phyloP scores from a whole-genome alignment of 1,140 invertebrate genomes.

The Eumaeus atala region DNA sequence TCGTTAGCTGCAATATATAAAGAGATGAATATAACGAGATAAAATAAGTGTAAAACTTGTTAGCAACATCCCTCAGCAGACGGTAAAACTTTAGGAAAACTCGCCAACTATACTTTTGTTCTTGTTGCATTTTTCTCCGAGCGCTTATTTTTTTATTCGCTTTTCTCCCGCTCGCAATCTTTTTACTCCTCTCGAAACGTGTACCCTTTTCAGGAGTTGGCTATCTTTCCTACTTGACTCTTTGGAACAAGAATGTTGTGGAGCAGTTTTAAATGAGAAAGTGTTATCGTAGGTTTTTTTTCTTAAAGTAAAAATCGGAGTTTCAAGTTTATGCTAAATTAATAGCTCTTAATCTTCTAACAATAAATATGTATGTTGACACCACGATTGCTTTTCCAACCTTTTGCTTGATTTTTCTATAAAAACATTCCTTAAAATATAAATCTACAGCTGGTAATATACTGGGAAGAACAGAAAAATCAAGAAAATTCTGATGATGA shows the following conservation, averaged over 20 bases:
- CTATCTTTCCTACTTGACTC: slow-evolving; percentile 67
- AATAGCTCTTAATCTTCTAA: slow-evolving; percentile 1
- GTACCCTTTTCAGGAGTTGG: slow-evolving; percentile 71
- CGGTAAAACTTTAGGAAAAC: slow-evolving; percentile 52
- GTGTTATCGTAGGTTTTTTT: not conserved
- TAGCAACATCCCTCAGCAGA: slow-evolving; percentile 10
- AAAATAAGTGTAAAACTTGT: not conserved
- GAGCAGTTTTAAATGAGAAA: slow-evolving; percentile 30
- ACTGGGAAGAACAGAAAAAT: too few relatives aligned
- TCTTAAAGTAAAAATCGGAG: not conserved
- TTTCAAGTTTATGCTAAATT: too few relatives aligned
- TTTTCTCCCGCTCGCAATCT: slow-evolving; percentile 47
- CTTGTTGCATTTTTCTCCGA: slow-evolving; percentile 65
- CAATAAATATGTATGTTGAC: not conserved
- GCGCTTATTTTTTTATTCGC: slow-evolving; percentile 48
- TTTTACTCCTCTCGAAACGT: slow-evolving; percentile 61
- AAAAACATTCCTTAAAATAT: too few relatives aligned
- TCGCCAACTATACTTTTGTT: slow-evolving; percentile 59
- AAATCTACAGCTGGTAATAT: too few relatives aligned
- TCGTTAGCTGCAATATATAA: too few relatives aligned
- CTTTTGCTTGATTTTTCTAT: too few relatives aligned
- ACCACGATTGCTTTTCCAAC: too few relatives aligned
- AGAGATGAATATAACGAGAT: not conserved
- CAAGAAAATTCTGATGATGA: too few relatives aligned
- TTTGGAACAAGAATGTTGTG: slow-evolving; percentile 32